phyloP scores from a whole-genome alignment of 2,113 vertebrate genomes.

The Notiomystis cincta region DNA sequence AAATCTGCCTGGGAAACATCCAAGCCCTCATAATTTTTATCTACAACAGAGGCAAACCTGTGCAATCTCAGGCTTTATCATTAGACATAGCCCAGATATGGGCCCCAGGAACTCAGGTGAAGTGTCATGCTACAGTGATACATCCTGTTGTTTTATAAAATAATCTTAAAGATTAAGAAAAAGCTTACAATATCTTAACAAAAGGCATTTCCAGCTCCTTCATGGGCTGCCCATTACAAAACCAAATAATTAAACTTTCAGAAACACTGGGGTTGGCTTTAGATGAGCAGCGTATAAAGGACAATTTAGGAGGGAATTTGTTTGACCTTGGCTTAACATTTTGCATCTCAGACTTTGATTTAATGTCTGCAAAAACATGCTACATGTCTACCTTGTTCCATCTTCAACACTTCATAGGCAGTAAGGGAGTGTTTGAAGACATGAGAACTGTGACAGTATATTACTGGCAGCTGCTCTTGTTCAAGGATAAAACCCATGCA shows the following conservation, averaged over 20 bases:
- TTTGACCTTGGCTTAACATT: background rate
- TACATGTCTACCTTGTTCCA: background rate
- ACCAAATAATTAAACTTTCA: background rate
- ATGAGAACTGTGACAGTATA: background rate
- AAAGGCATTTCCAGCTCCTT: background rate
- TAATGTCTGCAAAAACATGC: background rate
- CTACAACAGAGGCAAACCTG: background rate
- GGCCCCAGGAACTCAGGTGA: background rate
- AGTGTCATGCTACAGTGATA: background rate
- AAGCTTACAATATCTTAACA: background rate
- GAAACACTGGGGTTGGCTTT: fast-evolving
- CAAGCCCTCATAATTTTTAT: background rate
- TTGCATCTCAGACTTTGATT: background rate
- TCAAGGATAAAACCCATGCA: background rate
- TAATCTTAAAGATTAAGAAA: background rate
- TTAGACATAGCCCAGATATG: background rate
- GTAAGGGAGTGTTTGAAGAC: background rate
- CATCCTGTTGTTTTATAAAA: background rate
- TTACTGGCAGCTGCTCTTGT: background rate
- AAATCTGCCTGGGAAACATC: background rate
- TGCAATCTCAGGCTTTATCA: background rate
- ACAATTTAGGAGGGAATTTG: background rate
- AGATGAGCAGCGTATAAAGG: background rate
- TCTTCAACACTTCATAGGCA: background rate
- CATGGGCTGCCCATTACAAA: background rate